phyloP scores from a whole-genome alignment of 2,888 invertebrate genomes.

The Trissolcus japonicus region DNA sequence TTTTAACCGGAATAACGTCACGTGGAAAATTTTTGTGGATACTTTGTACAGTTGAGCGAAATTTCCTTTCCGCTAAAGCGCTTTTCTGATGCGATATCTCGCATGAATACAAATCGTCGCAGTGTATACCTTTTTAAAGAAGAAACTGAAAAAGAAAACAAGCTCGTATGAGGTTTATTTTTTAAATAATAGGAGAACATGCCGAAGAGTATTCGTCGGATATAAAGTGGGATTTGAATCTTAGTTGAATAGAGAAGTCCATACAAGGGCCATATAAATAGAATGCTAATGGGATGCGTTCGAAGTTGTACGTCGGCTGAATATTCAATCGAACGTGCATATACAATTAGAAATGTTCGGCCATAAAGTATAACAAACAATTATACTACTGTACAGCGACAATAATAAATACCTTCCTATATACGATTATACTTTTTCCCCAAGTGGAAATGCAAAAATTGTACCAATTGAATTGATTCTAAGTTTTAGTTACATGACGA shows the following conservation, averaged over 20 bases:
- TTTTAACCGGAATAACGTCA: conserved; percentile 4
- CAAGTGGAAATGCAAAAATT: not conserved
- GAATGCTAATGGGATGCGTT: conserved; percentile 22
- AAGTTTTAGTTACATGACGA: not conserved
- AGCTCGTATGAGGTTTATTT: conserved; percentile 9
- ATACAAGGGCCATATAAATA: conserved; percentile 38
- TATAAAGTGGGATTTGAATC: conserved; percentile 27
- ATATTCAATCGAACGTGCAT: conserved; percentile 26
- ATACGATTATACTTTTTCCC: not conserved
- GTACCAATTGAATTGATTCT: not conserved
- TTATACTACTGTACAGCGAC: not conserved
- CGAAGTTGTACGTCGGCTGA: conserved; percentile 15
- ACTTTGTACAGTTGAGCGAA: conserved; percentile 8
- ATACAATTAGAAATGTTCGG: conserved; percentile 19
- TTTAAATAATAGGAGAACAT: conserved; percentile 11
- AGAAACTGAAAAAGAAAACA: conserved; percentile 14
- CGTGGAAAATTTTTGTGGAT: conserved; percentile 19
- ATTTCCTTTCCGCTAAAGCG: conserved; percentile 34
- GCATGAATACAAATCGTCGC: conserved; percentile 32
- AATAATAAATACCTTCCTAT: not conserved
- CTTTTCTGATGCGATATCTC: conserved; percentile 34
- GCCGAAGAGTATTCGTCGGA: conserved; percentile 13
- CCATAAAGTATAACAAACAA: conserved; percentile 20
- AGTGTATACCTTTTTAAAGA: conserved; percentile 10
- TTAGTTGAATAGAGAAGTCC: conserved; percentile 28